These are phyloP conservation scores for Lagorchestes hirsutus DNA, from an alignment of 2,797 vertebrate species.

Conservation along the genomic window DNA sequence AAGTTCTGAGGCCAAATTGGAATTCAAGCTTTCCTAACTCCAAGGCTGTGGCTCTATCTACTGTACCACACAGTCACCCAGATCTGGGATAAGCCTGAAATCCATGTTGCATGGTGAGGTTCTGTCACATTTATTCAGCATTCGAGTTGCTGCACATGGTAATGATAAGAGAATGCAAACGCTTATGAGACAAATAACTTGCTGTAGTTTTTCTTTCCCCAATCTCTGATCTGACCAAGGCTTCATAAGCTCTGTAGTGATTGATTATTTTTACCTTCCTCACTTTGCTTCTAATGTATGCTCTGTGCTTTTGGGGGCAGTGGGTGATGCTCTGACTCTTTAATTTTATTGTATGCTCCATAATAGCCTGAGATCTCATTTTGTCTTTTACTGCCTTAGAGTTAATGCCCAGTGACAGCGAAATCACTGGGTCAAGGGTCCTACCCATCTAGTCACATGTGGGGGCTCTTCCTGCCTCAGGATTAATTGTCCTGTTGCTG, in stretches of 20 bases:
- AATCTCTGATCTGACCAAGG: not conserved
- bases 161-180: not conserved
- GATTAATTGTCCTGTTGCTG: not conserved
- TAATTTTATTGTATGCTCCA: not conserved
- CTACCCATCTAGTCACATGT: not conserved
- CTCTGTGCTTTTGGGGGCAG: not conserved
- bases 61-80: not conserved
- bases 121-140: not conserved
- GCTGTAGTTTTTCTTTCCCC: not conserved
- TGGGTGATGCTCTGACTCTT: not conserved
- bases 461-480: not conserved
- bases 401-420: not conserved
- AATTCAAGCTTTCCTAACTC: not conserved
- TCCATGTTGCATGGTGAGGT: not conserved
- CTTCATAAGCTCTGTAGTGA: not conserved
- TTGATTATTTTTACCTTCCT: not conserved
- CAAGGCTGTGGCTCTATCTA: not conserved
- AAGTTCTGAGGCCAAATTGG: not conserved
- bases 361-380: not conserved
- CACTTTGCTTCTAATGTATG: constrained; percentile 7
- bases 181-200: not conserved
- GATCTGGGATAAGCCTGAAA: not conserved
- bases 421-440: not conserved
- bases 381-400: not conserved
- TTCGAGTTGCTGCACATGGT: not conserved